phyloP scores from a whole-genome alignment of 2,797 vertebrate species.

The Cheirogaleus major region DNA sequence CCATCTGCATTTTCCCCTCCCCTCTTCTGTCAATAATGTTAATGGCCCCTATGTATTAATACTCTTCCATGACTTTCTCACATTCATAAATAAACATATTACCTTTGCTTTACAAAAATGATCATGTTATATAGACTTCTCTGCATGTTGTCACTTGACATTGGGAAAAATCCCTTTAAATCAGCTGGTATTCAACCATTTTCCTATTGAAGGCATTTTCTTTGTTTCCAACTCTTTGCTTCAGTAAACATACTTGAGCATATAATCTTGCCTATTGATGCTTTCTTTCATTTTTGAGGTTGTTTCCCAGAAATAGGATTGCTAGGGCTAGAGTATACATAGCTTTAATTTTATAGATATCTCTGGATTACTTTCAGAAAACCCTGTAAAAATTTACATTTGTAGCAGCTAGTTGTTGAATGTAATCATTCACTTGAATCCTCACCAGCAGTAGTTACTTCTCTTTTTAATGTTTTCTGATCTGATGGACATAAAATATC shows the following conservation, averaged over 20 bases:
- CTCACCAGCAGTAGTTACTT: neutral
- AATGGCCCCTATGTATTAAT: neutral
- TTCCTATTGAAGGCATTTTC: neutral
- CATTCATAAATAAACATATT: neutral
- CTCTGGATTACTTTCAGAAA: constrained; percentile 6
- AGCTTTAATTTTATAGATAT: constrained; percentile 37
- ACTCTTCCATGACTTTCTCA: neutral
- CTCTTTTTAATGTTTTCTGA: neutral
- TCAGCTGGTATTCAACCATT: neutral
- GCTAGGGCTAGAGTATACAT: neutral
- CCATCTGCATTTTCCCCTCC: neutral
- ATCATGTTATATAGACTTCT: neutral
- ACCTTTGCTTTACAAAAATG: constrained; percentile 5
- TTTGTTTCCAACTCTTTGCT: constrained; percentile 13
- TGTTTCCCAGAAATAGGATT: neutral
- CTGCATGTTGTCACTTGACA: neutral
- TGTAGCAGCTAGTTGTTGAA: neutral
- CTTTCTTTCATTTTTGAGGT: constrained; percentile 21
- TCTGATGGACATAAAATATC: neutral
- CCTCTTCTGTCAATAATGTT: neutral
- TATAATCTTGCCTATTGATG: neutral
- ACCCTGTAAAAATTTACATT: neutral
- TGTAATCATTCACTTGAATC: neutral
- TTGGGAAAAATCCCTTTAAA: neutral
- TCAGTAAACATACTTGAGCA: neutral